A percentile compares a stretch with the other conserved stretches of the same genome.
These are phyloP conservation scores for Myrmecobius fasciatus DNA, from an alignment of 2,113 vertebrate genomes.

Conservation along the genomic window DNA sequence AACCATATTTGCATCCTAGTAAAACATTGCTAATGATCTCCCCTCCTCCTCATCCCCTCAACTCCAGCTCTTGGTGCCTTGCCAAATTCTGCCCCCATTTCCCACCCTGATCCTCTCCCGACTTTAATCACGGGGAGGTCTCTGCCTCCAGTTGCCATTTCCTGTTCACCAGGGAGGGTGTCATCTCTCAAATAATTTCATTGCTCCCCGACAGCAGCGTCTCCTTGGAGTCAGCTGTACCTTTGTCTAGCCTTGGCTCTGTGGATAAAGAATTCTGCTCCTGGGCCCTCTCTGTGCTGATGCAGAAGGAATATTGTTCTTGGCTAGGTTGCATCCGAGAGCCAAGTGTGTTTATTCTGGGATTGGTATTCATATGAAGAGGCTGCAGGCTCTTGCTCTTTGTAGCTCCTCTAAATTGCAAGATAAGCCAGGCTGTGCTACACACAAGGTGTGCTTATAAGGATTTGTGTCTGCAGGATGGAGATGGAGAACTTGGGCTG, in stretches of 20 bases:
- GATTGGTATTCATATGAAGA: slow-evolving; percentile 43
- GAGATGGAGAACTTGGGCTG: slow-evolving; percentile 38
- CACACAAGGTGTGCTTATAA: background rate
- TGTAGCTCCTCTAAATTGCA: slow-evolving; percentile 49
- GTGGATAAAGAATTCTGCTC: background rate
- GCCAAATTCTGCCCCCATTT: background rate
- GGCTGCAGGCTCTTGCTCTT: slow-evolving; percentile 48
- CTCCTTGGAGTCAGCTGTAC: background rate
- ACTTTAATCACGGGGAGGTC: background rate
- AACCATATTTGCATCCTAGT: background rate
- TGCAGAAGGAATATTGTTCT: background rate
- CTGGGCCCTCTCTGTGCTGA: background rate
- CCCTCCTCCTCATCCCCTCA: background rate
- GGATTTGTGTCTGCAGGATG: slow-evolving; percentile 38
- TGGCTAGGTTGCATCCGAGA: background rate
- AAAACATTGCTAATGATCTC: background rate
- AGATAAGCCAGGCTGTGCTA: slow-evolving; percentile 11
- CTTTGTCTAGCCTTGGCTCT: background rate
- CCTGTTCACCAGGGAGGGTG: background rate
- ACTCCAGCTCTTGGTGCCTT: background rate
- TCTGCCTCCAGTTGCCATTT: background rate
- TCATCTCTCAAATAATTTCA: background rate
- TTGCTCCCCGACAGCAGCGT: background rate
- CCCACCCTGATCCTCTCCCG: no score
- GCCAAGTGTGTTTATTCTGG: background rate